phyloP scores from a whole-genome alignment of 2,113 vertebrate species.

The Plestiodon gilberti region DNA sequence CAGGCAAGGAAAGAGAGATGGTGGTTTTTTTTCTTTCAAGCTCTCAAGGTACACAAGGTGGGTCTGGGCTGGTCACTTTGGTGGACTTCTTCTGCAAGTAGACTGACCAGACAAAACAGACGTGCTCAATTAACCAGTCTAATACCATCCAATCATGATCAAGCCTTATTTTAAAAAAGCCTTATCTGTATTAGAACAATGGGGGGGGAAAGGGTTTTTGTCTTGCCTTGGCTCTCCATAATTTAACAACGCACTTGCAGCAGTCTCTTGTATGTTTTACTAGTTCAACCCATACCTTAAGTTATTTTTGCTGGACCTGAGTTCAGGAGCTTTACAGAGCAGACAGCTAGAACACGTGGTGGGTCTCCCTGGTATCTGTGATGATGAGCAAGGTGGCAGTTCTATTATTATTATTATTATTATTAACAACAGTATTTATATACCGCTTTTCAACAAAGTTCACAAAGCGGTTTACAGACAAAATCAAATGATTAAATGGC shows the following conservation, averaged over 20 bases:
- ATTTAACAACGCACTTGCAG: background rate
- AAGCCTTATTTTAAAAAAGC: background rate
- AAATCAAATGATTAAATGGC: too few species aligned
- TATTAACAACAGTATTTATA: too few species aligned
- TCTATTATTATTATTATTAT: too few species aligned
- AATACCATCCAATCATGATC: background rate
- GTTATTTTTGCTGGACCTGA: background rate
- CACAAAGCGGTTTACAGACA: too few species aligned
- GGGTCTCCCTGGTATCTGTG: background rate
- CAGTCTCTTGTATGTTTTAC: background rate
- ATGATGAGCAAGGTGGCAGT: background rate
- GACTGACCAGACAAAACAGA: background rate
- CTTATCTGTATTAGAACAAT: background rate
- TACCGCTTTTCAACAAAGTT: too few species aligned
- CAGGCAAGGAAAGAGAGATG: background rate
- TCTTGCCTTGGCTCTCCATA: background rate
- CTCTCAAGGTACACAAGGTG: background rate
- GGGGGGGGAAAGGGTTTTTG: background rate
- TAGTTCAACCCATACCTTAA: background rate
- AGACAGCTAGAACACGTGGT: background rate
- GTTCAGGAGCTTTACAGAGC: background rate
- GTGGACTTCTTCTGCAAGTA: background rate
- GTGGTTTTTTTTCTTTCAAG: background rate
- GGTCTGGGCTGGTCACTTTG: background rate
- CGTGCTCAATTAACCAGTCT: background rate